Conservation (phyloP, 2,888 invertebrate species). For the Drosophila infuscata region DNA sequence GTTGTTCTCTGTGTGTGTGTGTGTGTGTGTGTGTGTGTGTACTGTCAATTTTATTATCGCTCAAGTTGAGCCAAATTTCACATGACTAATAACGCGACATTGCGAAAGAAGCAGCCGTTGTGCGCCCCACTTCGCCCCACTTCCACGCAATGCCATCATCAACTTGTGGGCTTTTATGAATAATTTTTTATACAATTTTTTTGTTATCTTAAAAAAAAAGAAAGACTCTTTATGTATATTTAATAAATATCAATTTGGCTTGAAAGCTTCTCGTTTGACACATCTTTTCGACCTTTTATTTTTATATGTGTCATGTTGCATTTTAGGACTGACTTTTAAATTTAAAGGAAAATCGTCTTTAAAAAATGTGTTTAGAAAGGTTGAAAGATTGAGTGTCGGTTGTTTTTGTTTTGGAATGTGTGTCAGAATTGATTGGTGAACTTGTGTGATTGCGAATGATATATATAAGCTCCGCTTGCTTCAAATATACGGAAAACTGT, state of each 20-base stretch:
- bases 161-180: conserved; percentile 17
- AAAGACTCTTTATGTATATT: conserved; percentile 37
- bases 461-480: not conserved
- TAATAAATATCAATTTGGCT: conserved; percentile 68
- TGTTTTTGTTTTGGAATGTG: not conserved
- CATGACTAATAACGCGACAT: conserved; percentile 73
- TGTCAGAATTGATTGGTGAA: not conserved
- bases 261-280: conserved; percentile 54
- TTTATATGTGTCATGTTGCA: conserved; percentile 4
- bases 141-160: conserved; percentile 4
- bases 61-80: conserved; percentile 67
- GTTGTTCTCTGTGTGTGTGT: conserved; percentile 4
- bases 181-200: conserved; percentile 29
- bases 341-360: conserved; percentile 14
- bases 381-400: not conserved
- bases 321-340: conserved; percentile 24
- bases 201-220: conserved; percentile 26
- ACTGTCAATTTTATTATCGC: conserved; percentile 73
- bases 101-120: conserved; percentile 44
- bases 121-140: too few species aligned
- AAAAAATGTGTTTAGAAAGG: not conserved
- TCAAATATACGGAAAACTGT: not conserved
- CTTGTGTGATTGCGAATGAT: not conserved
- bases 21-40: conserved; percentile 13
- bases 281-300: conserved; percentile 3